Evolutionary conservation across 2,888 invertebrate genomes (phyloP).

Genomic region (Pollenia griseotomentosa): DNA sequence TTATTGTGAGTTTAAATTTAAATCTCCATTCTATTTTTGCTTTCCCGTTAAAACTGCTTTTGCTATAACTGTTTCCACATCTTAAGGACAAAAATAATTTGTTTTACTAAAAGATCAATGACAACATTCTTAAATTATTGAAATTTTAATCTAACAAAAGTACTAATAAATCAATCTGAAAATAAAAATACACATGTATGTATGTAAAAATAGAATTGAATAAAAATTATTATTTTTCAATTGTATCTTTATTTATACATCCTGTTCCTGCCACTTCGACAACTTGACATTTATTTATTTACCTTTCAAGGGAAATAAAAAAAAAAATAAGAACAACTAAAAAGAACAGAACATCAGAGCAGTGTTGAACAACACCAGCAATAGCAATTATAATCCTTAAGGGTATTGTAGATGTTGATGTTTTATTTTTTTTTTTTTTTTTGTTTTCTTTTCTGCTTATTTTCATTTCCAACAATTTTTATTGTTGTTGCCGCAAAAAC

Average conservation of each 20-base stretch:
- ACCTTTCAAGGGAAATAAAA: constrained; percentile 34
- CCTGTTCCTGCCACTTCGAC: constrained; percentile 33
- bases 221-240: constrained; percentile 21
- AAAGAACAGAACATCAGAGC: background rate
- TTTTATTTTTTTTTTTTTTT: background rate
- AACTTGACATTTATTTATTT: constrained; percentile 66
- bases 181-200: constrained; percentile 1
- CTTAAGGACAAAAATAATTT: too few relatives aligned
- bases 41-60: too few relatives aligned
- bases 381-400: constrained; percentile 58
- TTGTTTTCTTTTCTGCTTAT: too few relatives aligned
- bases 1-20: too few relatives aligned
- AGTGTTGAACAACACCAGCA: background rate
- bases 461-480: background rate
- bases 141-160: background rate
- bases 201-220: background rate
- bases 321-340: background rate
- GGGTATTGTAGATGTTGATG: constrained; percentile 55
- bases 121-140: too few relatives aligned
- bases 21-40: too few relatives aligned
- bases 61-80: too few relatives aligned
- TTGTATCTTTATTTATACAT: constrained; percentile 35
- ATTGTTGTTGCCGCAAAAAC: constrained; percentile 22
- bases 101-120: too few relatives aligned
- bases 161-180: background rate